Base-by-base conservation (phyloP, 2,888 invertebrate genomes). In the Ormyrus labotus region DNA sequence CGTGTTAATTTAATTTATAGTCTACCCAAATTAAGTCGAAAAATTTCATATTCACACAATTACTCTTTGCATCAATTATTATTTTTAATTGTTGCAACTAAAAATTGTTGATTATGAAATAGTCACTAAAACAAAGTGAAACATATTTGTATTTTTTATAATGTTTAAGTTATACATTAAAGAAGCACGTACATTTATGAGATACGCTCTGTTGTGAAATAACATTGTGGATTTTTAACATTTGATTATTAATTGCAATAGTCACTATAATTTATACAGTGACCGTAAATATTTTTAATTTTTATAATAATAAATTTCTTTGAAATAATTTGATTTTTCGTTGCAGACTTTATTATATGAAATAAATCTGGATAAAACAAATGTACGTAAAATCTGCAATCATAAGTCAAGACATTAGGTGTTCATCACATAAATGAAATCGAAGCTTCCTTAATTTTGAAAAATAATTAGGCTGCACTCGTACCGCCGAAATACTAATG, bases 81-180 rank as follows among this genome's bases (percentile, higher is more conserved):
- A 67, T 76, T 5, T 51, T 61, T 68, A 13, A 77, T 65, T 63
- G 58, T 8, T 69, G 10, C 60, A 76, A 72, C 67, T 55, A 34
- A 5, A 68, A 64, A 68, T 78, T 73, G 65, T 68, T 67, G 67
- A 63, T 63, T 74, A 63, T 65, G 65, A 53, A 68, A 72, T 67
- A 78, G 64, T 34, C 53, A 61, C 74, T 75, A 50, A 57, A 53
- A 75, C 9, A 63, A 63, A 72, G 58, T 72, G 34, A 74, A 79
- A 68, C 61, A 74, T 67, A 78, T 81, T 79, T 77, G 67, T 81
- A 79, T 82, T 77, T 83, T 83, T 80, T 75, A 74, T 83, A 78
- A 53, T 9, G 45, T 74, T 81, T 81, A 64, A 69, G 72, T 83
- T 78, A 19, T 68, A 63, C 10, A 61, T 77, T 83, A 71, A 71